Base-by-base conservation (phyloP, 2,888 invertebrate species). In the Erynnis tages region DNA sequence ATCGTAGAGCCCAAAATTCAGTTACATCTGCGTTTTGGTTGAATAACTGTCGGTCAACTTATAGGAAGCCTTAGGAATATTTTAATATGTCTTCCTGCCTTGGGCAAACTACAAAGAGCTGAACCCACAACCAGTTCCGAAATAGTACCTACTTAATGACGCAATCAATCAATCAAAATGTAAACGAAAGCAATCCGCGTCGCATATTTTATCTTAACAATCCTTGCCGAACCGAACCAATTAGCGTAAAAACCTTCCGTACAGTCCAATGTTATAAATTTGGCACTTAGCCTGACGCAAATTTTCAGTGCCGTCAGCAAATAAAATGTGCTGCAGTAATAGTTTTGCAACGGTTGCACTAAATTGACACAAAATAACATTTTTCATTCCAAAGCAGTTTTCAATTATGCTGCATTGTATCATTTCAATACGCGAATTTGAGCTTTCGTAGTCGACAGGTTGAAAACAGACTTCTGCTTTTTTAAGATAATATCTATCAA, bases 131-230 rank as follows among this genome's bases (percentile, higher is more conserved):
- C 73, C 72, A 71, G 67, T 66, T 67, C 65, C 61, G 66, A 72
- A 66, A 62, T 61, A 67, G 66, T 79, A n/a, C n/a, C n/a, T n/a
- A n/a, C n/a, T n/a, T n/a, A 82, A 82, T 83, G 78, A 84, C 79
- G 74, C 79, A 75, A 79, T 84, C 84, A 79, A 79, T 84, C 84
- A 79, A 85, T 87, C 84, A 82, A 79, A 81, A 85, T 85, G 84
- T 80, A 76, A 85, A 87, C 81, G 82, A 82, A 82, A 84, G 79
- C 83, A 79, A 71, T 81, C 84, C 76, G 85, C 81, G 81, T 79
- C 67, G 88, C 82, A 89, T 88, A 89, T 87, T 88, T 88, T 88
- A 89, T 84, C 86, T 85, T 86, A 88, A 87, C 88, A 85, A 85
- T 86, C 87, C 88, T 83, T 82, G 73, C 76, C 71, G 73, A 73